Percentiles rank a stretch among this genome's conserved stretches.
Conservation (phyloP, 2,113 vertebrate genomes). For the Eira barbara region DNA sequence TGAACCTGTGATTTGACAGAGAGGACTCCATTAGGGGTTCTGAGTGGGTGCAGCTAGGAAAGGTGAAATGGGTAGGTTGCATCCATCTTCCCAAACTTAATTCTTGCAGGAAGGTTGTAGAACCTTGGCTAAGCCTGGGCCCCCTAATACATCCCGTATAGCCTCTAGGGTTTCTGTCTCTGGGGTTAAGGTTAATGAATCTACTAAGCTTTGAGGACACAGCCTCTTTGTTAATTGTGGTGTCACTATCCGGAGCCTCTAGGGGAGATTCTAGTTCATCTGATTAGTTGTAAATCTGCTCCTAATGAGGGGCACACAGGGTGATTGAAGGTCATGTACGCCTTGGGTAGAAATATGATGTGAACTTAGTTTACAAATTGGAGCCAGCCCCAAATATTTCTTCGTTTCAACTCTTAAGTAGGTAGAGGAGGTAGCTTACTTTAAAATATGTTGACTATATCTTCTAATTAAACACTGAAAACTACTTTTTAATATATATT, state of each 20-base stretch:
- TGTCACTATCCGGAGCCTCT: neutral
- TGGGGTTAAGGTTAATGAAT: conserved; percentile 5
- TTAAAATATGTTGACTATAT: conserved; percentile 78
- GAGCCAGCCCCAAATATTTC: conserved; percentile 65
- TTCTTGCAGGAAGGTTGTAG: neutral
- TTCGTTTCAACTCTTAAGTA: conserved; percentile 65
- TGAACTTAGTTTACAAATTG: conserved; percentile 66
- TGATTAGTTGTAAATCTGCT: conserved; percentile 59
- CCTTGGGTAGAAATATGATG: conserved; percentile 62
- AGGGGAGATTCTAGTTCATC: conserved; percentile 23
- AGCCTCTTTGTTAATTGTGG: conserved; percentile 39
- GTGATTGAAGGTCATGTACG: conserved; percentile 60
- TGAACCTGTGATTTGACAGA: neutral
- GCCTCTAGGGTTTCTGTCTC: conserved; percentile 19
- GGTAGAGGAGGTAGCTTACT: conserved; percentile 61
- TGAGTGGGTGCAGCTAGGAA: neutral
- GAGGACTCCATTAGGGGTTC: neutral
- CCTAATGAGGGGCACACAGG: conserved; percentile 66
- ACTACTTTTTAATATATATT: conserved; percentile 78
- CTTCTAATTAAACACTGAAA: conserved; percentile 79
- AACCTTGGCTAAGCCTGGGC: neutral
- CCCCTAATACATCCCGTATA: neutral
- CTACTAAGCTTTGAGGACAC: neutral
- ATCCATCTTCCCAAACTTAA: neutral
- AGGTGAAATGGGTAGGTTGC: neutral